Evolutionary conservation across 2,888 invertebrate genomes (phyloP), one percentile per base, ranked within the genome.

Genomic region (Andrena minutula): DNA sequence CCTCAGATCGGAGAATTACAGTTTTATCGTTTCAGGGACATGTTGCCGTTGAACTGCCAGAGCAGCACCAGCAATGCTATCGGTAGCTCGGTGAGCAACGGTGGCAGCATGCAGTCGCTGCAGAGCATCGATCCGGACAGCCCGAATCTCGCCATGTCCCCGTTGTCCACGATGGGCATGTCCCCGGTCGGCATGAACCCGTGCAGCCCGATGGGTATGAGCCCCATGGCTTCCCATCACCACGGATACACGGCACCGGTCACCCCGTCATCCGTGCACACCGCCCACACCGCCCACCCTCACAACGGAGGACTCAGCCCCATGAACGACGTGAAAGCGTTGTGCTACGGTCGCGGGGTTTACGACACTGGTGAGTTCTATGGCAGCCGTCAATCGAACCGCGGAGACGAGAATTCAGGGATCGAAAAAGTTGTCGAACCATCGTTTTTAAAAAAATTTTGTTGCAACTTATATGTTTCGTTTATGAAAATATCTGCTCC

Each of bases 221-320:
- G 92, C 65, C 91, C 93, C n/a, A 93, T 93, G 92, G 91, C 90
- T 10, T 87, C 90, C n/a, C 93, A 92, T 81, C 93, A 93, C 86
- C 92, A 92, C 53, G 91, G 93, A 16, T 93, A 93, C 85, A 90
- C 93, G 5, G 89, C 92, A 10, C 90, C 93, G 6, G 93, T 92
- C 2, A 92, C 93, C n/a, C 92, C 93, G 8, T 92, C 93, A 4
- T 89, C 93, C n/a, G 91, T 92, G 41, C 93, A 93, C 79, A 90
- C 92, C 20, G 82, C 89, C 0, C 92, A 93, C 79, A 90, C 92
- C 20, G 82, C 89, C 0, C 92, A 92, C 77, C 88, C 90, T 0
- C 92, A 92, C 63, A 91, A 90, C 78, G 92, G 92, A 12, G 91
- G 89, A 1, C 88, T 93, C 23, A 93, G 92, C 76, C 92, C 93